Conservation (phyloP, 2,888 invertebrate genomes). For the Latrodectus elegans region DNA sequence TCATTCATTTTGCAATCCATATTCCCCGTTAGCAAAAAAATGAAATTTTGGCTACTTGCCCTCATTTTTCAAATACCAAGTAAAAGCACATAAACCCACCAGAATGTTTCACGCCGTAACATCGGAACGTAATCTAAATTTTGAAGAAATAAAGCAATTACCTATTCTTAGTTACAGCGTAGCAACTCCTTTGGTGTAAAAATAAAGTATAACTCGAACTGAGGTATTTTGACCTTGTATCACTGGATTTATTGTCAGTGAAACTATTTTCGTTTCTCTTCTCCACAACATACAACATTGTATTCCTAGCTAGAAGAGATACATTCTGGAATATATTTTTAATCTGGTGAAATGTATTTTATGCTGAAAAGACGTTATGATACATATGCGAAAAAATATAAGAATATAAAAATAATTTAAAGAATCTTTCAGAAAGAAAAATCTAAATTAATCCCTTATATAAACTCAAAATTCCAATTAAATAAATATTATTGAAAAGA, state of each 20-base stretch:
- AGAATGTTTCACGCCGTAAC: slow-evolving; percentile 34
- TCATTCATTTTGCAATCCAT: too few species aligned
- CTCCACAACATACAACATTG: slow-evolving; percentile 8
- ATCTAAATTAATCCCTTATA: too few species aligned
- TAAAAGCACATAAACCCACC: neutral
- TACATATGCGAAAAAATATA: too few species aligned
- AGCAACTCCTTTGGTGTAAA: slow-evolving; percentile 35
- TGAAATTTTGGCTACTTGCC: slow-evolving; percentile 34
- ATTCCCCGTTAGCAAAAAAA: too few species aligned
- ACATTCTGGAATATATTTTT: too few species aligned
- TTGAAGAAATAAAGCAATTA: slow-evolving; percentile 22
- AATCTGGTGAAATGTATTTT: too few species aligned
- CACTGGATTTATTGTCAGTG: slow-evolving; percentile 28
- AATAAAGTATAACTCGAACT: slow-evolving; percentile 38
- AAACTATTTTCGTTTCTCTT: slow-evolving; percentile 5
- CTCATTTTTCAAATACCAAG: neutral
- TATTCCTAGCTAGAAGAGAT: slow-evolving; percentile 8
- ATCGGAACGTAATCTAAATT: slow-evolving; percentile 8
- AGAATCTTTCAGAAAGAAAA: too few species aligned
- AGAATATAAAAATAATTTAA: too few species aligned
- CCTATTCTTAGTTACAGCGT: slow-evolving; percentile 32
- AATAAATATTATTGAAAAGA: too few species aligned
- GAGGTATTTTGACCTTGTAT: slow-evolving; percentile 40
- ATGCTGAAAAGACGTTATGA: too few species aligned
- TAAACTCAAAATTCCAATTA: too few species aligned